A percentile compares a stretch with the other conserved stretches of the same genome.
These are phyloP conservation scores for Himalopsyche kuldschensis DNA, from an alignment of 2,888 invertebrate species.

Conservation along the genomic window DNA sequence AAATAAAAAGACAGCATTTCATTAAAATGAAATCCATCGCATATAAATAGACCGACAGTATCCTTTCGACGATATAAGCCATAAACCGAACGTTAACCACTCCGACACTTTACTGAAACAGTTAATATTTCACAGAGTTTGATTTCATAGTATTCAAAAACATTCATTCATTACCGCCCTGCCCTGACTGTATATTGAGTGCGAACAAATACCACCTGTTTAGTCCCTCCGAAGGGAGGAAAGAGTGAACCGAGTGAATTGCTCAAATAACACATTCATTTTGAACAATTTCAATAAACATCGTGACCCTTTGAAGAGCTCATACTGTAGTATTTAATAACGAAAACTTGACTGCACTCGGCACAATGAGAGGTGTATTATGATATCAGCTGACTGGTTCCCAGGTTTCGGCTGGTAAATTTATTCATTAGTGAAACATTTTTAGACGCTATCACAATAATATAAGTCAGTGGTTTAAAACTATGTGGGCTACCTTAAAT, in stretches of 20 bases:
- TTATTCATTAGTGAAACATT: conserved; percentile 18
- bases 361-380: neutral
- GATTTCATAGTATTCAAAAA: too few species aligned
- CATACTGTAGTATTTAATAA: conserved; percentile 30
- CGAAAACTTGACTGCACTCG: conserved; percentile 18
- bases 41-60: too few species aligned
- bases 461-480: neutral
- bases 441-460: neutral
- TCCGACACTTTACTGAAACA: too few species aligned
- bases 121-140: too few species aligned
- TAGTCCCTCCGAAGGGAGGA: neutral
- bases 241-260: neutral
- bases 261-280: conserved; percentile 21
- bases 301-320: conserved; percentile 29
- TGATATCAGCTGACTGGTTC: conserved; percentile 32
- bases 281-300: conserved; percentile 34
- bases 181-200: neutral
- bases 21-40: too few species aligned
- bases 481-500: neutral
- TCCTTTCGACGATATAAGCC: too few species aligned
- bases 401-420: conserved; percentile 16
- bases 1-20: too few species aligned
- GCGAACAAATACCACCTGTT: neutral
- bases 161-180: neutral
- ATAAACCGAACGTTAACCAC: too few species aligned